These are phyloP conservation scores for Ceriagrion tenellum DNA, from an alignment of 2,888 invertebrate species.

Conservation along the genomic window DNA sequence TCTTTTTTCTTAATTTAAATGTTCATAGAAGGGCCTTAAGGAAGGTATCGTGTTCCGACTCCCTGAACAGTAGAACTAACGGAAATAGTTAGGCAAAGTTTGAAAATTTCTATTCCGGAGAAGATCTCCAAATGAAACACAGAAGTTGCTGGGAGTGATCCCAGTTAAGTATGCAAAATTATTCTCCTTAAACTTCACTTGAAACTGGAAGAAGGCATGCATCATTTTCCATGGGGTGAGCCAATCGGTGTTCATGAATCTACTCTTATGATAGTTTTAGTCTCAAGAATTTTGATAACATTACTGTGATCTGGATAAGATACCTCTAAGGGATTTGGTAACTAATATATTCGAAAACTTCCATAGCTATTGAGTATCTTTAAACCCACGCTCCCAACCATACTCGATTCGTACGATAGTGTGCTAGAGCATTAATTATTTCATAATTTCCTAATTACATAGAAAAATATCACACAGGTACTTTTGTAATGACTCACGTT, in stretches of 20 bases:
- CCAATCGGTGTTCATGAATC: neutral
- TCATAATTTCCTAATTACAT: neutral
- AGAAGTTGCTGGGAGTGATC: neutral
- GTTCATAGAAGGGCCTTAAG: neutral
- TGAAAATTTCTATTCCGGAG: neutral
- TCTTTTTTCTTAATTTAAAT: neutral
- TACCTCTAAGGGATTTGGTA: too few species aligned
- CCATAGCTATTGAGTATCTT: too few species aligned
- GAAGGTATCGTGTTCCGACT: slow-evolving; percentile 39
- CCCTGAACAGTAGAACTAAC: neutral
- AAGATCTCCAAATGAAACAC: neutral
- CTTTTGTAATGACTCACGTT: too few species aligned
- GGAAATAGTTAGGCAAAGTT: neutral
- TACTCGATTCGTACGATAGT: too few species aligned
- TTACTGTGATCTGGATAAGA: too few species aligned
- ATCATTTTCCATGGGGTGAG: neutral
- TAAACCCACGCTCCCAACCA: too few species aligned
- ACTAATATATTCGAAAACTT: too few species aligned
- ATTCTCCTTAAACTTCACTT: neutral
- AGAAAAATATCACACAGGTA: neutral
- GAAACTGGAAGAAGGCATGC: neutral
- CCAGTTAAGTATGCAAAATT: slow-evolving; percentile 8
- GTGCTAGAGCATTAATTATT: neutral
- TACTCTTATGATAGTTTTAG: too few species aligned
- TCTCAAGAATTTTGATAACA: too few species aligned